Evolutionary conservation across 2,113 vertebrate species (phyloP), one percentile per base, ranked within the genome.

Genomic region (Oncorhynchus mykiss): DNA sequence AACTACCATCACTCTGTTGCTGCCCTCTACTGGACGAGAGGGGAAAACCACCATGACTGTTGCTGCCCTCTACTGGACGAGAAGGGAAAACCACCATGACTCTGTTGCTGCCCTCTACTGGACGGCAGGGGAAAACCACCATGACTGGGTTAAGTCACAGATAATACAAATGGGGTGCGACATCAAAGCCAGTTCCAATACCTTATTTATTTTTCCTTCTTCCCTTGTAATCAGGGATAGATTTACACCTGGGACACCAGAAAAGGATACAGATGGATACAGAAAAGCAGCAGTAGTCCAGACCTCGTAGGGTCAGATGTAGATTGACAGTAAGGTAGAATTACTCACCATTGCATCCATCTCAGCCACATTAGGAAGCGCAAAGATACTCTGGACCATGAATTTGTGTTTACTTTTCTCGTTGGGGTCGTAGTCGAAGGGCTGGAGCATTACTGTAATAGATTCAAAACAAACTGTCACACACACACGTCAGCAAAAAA

Each of bases 321-420:
- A 34, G 31, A 31, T 6, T 6, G 39, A 45, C 39, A 45, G 9
- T 45, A 9, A 27, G 13, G 14, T 49, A 39, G 27, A 45, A 84
- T 71, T 62, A 92, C 96, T 96, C 88, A 99, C 98, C 97, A 99
- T 94, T 80, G 94, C 92, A 85, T 99, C 98, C 95, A 98, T 96
- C 92, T 99, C 98, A 88, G 95, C 85, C 88, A 93, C 91, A 81
- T 92, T 91, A 87, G 95, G 82, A 51, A 97, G 96, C 64, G 96
- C 97, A 81, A 97, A 99, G 91, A 98, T 97, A n/a, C 96, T 98
- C 93, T 99, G 98, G 92, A 99, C 98, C 98, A 99, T 99, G 83
- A 99, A 99, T 92, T 99, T 99, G 86, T 99, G 98, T 96, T 99
- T 99, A 92, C 97, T 99, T 91, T 99, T 99, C 92, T 99, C 98